Evolutionary conservation across 30 jellyfish, hydroid and myxozoan genomes (phyloP).

Genomic region (Turritopsis dohrnii): DNA sequence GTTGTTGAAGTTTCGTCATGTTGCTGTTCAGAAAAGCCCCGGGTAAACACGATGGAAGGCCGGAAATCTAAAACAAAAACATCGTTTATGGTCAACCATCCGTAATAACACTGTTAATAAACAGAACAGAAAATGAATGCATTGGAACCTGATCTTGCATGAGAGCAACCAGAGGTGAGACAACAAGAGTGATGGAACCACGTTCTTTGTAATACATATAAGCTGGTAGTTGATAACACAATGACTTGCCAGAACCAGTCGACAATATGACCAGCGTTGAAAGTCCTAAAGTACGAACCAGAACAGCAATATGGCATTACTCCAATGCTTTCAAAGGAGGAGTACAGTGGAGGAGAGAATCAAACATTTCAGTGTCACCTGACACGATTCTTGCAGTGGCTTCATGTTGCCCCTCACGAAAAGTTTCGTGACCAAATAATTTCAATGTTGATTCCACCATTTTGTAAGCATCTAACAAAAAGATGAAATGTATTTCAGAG

Average conservation of each 20-base stretch:
- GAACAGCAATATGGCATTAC: not conserved
- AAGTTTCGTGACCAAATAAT: constrained; percentile 56
- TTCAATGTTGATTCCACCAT: constrained; percentile 51
- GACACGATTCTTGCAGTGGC: constrained; percentile 89
- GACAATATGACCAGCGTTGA: constrained; percentile 85
- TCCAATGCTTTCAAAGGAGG: not conserved
- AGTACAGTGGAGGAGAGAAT: not conserved
- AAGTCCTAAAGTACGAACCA: constrained; percentile 40
- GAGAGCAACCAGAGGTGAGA: constrained; percentile 94
- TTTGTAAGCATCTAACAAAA: constrained; percentile 50
- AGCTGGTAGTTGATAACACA: constrained; percentile 98
- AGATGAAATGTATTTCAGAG: not conserved
- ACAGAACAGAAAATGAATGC: not conserved
- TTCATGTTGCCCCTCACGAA: constrained; percentile 88
- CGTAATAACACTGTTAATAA: not conserved
- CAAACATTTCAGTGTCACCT: constrained; percentile 29
- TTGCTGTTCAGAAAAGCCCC: constrained; percentile 85
- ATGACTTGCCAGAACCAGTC: constrained; percentile 98
- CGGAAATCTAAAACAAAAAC: constrained; percentile 44
- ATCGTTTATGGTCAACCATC: not conserved
- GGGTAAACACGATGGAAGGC: constrained; percentile 72
- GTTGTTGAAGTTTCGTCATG: constrained; percentile 77
- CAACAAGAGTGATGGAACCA: constrained; percentile 60
- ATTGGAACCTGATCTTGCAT: constrained; percentile 93
- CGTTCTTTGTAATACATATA: constrained; percentile 62